Evolutionary conservation across 2,113 vertebrate genomes (phyloP), one percentile per base, ranked within the genome.

Genomic region (Corvus moneduloides): DNA sequence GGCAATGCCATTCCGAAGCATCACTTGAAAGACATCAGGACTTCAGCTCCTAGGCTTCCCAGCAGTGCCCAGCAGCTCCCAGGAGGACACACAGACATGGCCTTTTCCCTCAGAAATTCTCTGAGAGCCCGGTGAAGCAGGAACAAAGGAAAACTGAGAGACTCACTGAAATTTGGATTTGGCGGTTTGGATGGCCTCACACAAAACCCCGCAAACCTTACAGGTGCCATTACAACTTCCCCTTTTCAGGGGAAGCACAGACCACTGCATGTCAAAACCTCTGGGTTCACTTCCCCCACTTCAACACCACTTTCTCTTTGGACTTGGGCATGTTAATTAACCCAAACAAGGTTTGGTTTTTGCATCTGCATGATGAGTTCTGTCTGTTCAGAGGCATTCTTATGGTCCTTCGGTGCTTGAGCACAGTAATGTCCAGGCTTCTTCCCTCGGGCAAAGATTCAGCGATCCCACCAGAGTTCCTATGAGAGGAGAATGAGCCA

Each of bases 161-260:
- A 71, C 33, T 69, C 67, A 41, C 39, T 88, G 63, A 83, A 85
- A 90, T 74, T 33, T 79, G 91, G 91, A 93, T 93, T 51, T 91
- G 77, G 92, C 15, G 13, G 89, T 95, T 96, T 93, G 88, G 72
- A 94, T 86, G 87, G 80, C 61, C 83, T 58, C 79, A 95, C 56
- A 77, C 41, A 68, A 81, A 64, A 64, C 56, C 71, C 22, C 10
- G 8, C 64, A 95, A 78, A 86, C 35, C 76, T 44, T 61, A 89
- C 93, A 96, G 96, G 94, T 96, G 93, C 28, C 93, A 84, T 46
- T 85, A 90, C 79, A 75, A 96, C 90, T 96, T 96, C 96, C 68
- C 55, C 73, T 94, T 96, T 96, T 95, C 56, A 80, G 61, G 79
- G 96, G 93, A 95, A 95, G 73, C 76, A 95, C 73, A 94, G 93